phyloP scores from a whole-genome alignment of 1,140 invertebrate species.

The Pseudomyrmex concolor region DNA sequence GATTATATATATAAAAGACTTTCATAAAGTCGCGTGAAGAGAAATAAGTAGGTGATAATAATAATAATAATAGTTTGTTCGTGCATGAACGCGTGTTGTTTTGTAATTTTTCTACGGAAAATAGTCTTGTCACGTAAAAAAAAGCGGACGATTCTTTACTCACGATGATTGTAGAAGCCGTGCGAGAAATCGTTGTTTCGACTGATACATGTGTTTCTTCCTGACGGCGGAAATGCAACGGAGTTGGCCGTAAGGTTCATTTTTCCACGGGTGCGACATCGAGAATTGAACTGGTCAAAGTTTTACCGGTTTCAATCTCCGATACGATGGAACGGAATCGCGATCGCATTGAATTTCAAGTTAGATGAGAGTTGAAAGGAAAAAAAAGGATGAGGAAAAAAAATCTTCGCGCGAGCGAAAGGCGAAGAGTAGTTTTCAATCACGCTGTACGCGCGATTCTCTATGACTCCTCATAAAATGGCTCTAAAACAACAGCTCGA shows the following conservation, averaged over 20 bases:
- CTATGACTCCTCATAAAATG: constrained; percentile 28
- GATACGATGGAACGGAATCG: constrained; percentile 43
- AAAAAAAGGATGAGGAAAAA: neutral
- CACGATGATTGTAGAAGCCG: neutral
- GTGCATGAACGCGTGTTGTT: neutral
- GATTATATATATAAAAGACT: too few relatives aligned
- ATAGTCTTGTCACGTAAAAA: neutral
- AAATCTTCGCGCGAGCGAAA: neutral
- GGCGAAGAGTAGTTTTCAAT: constrained; percentile 18
- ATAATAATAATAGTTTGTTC: constrained; percentile 5
- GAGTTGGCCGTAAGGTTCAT: constrained; percentile 22
- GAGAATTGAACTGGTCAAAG: constrained; percentile 26
- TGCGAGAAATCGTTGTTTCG: constrained; percentile 17
- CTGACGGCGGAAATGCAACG: neutral
- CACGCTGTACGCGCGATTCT: constrained; percentile 9
- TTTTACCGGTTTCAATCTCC: constrained; percentile 51
- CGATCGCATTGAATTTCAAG: constrained; percentile 43
- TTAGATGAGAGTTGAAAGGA: neutral
- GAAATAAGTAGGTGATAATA: neutral
- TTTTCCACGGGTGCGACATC: constrained; percentile 13
- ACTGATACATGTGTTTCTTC: neutral
- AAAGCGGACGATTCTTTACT: neutral
- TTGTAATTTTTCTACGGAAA: neutral
- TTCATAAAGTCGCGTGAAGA: too few relatives aligned
- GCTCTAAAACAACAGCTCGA: constrained; percentile 25